Base-by-base conservation (phyloP, 2,113 vertebrate species). In the Cnemophilus loriae region DNA sequence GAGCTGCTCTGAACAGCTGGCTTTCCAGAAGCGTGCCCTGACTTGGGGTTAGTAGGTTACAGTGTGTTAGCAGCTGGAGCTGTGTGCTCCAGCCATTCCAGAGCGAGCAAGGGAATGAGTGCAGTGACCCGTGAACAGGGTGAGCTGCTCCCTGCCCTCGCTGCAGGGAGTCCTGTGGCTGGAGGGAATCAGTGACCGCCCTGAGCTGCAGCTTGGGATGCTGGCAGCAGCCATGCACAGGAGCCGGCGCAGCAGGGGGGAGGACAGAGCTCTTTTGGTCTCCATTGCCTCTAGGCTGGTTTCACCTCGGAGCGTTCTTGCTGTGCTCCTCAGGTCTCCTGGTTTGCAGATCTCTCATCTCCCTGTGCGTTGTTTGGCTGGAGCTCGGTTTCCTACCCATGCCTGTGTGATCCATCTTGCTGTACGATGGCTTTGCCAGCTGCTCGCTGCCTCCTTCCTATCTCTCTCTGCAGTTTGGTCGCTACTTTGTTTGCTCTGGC, bases 401-500 rank as follows among this genome's bases (percentile, higher is more conserved):
- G 16, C 63, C 89, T 47, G 44, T 14, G 1, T 1, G 33, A 60
- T 80, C 77, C 19, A 14, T 89, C 85, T 78, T 1, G 0, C 89
- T 14, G 35, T 13, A 18, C 85, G 53, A n/a, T 68, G 67, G 81
- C 74, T 71, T 89, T 93, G 61, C 90, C 81, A 80, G 90, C 92
- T 82, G 83, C 87, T 94, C 5, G 0, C 75, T n/a, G 73, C 94
- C 87, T 84, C 78, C 64, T 97, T 80, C 97, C 97, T 82, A 3
- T 71, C 1, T 1, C 74, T 95, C 93, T 93, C 57, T 83, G 70
- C 87, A 84, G 86, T 97, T 97, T 89, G 93, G 97, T 97, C 97
- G 89, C 65, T 47, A 9, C 92, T 90, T 68, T 98, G 96, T 97
- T 96, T 96, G 90, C 95, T 70, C 95, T 95, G 97, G 95, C 97